Evolutionary conservation across 2,797 vertebrate genomes (phyloP), one percentile per base, ranked within the genome.

Genomic region (Merluccius polli): DNA sequence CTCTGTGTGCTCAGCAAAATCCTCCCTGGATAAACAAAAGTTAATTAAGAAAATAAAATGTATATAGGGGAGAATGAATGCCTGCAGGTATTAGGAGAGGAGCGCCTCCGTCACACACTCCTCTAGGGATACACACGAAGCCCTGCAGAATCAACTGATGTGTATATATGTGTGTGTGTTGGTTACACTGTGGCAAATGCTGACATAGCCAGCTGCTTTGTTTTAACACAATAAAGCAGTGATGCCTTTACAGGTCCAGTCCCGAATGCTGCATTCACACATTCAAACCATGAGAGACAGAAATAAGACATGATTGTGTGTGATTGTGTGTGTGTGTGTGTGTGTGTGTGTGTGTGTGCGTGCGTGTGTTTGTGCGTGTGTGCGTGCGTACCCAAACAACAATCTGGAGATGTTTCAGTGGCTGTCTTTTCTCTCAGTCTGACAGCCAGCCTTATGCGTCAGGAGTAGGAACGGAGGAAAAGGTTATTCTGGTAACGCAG

Each of bases 401-500:
- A 63, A 63, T 63, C 52, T n/a, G 52, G 52, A 63, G 52, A 24
- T 21, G 52, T 63, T 10, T 63, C n/a, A 3, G 52, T 24, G 52
- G 48, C 48, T 52, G 48, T 21, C 16, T n/a, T 12, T 6, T 70
- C 74, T 73, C 67, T 69, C 33, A 38, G 76, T 16, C 74, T 74
- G 83, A 86, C 75, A 85, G 75, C 29, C 3, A 72, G 79, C 77
- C 77, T 65, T 31, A 77, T 78, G 82, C 73, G 65, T 85, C 79
- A 85, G 77, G 82, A 84, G 76, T 76, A 48, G 29, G 36, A 71
- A 33, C 15, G 13, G 73, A 73, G 72, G 81, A 76, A 79, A 77
- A 80, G 81, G 78, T 81, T 80, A 72, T 76, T 84, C 71, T 72
- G 75, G 75, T 79, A 83, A 87, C 85, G 81, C 38, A 75, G 79